These are phyloP conservation scores for Microtus oregoni DNA, from an alignment of 2,113 vertebrate species.

Conservation along the genomic window DNA sequence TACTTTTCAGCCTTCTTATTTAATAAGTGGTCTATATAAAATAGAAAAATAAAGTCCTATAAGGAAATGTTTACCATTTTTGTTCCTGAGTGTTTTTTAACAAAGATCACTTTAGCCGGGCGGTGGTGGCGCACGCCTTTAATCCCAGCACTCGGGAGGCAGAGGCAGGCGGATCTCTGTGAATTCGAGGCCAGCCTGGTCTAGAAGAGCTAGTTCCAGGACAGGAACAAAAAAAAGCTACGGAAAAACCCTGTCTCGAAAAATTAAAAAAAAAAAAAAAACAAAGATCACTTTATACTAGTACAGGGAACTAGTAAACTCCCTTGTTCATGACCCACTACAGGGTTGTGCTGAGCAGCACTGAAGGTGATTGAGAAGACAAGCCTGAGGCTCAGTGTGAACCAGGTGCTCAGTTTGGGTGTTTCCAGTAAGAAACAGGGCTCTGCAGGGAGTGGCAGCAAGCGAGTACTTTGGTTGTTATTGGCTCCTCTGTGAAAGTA, in stretches of 20 bases:
- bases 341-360: background rate
- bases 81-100: background rate
- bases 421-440: background rate
- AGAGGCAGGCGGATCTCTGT: no score
- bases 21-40: constrained; percentile 86
- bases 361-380: background rate
- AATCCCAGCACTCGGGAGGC: no score
- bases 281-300: accelerated
- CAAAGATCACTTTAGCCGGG: accelerated
- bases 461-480: background rate
- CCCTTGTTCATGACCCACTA: accelerated
- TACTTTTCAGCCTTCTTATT: constrained; percentile 86
- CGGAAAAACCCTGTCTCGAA: no score
- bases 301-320: accelerated
- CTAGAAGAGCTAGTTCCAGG: no score
- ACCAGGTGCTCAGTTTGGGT: background rate
- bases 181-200: no score
- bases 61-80: background rate
- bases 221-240: no score
- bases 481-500: background rate
- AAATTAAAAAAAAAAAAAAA: no score
- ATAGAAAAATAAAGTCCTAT: constrained; percentile 58
- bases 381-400: background rate
- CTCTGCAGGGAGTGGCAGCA: background rate
- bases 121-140: no score